Base-by-base conservation (phyloP, 2,797 vertebrate genomes). In the Rachycentron canadum region DNA sequence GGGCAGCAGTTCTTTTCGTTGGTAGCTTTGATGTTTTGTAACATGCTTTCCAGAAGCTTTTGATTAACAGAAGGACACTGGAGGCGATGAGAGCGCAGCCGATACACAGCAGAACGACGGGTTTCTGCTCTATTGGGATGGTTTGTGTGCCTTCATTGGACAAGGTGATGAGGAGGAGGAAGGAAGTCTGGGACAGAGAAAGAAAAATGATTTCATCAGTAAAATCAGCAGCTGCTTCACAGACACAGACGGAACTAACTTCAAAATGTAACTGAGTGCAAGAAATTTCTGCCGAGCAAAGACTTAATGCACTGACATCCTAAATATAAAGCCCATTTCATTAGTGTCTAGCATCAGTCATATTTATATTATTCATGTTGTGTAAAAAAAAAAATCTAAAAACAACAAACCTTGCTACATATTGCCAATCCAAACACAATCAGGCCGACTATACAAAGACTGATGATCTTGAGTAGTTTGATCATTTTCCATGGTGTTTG, bases 141-240 rank as follows among this genome's bases (percentile, higher is more conserved):
- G 28, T 73, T 34, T 80, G 57, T 1, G 73, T 84, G 28, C 63
- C 73, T 28, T 88, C 68, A 17, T 79, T 88, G 32, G 91, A 49
- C n/a, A 93, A 72, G 2, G 85, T 93, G 88, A 93, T 86, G 40
- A 95, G 79, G 26, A 95, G 83, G 55, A 95, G 86, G 60, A 95
- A 86, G 0, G 93, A 83, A 0, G 82, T 55, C 94, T 95, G 82
- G 3, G 81, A 69, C 21, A 30, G 11, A 64, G 38, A 14, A 17
- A 28, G 19, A 38, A 55, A 17, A 25, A 53, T 38, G 7, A 11
- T 2, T 16, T 1, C 26, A 34, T 58, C 16, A 38, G 7, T 26
- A 4, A 65, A 40, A 13, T 40, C 6, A 40, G 17, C 43, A 59
- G 13, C 41, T 32, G 21, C 19, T 52, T 17, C 16, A 19, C 2